Base-by-base conservation (phyloP, 2,113 vertebrate genomes). In the Menura novaehollandiae region DNA sequence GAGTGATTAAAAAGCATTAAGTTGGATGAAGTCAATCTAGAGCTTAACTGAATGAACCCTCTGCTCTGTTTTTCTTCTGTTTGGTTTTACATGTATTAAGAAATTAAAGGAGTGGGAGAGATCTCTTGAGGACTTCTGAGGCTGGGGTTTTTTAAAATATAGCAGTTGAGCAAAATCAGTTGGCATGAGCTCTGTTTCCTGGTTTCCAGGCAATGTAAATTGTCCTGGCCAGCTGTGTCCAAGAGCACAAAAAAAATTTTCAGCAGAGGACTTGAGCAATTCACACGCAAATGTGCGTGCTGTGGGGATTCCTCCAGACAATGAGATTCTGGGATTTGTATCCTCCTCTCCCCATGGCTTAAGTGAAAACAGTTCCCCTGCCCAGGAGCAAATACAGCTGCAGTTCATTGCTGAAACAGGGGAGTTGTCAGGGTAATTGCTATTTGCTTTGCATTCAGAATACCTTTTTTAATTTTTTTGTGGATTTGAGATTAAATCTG, bases 1-100 rank as follows among this genome's bases (percentile, higher is more conserved):
- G 95, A 96, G 91, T 97, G 98, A 98, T 98, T 98, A 98, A 95
- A 98, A 97, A 98, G 97, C 91, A 97, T 98, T 98, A 98, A 97
- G 89, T 97, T 47, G 64, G 95, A 97, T 97, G 93, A 98, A 98
- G 97, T 96, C 93, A 85, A 87, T 93, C 84, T 93, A 85, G 87
- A 95, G 97, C 97, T 98, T 98, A 98, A 88, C 89, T 95, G 82
- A 67, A 88, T 85, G 91, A 97, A 97, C 81, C 76, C 89, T 85
- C 72, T 95, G 93, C 72, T 73, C 59, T 94, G 87, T 73, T 88
- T 96, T 91, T 71, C 91, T 96, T 92, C 53, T 81, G 32, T 85
- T 85, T 95, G 35, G 59, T 95, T 96, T 96, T 69, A 93, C 63
- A 43, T 82, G 9, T 80, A 78, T 46, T 76, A 73, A 94, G 71